Evolutionary conservation across 2,888 invertebrate genomes (phyloP), one percentile per base, ranked within the genome.

Genomic region (Drosophila subquinaria): DNA sequence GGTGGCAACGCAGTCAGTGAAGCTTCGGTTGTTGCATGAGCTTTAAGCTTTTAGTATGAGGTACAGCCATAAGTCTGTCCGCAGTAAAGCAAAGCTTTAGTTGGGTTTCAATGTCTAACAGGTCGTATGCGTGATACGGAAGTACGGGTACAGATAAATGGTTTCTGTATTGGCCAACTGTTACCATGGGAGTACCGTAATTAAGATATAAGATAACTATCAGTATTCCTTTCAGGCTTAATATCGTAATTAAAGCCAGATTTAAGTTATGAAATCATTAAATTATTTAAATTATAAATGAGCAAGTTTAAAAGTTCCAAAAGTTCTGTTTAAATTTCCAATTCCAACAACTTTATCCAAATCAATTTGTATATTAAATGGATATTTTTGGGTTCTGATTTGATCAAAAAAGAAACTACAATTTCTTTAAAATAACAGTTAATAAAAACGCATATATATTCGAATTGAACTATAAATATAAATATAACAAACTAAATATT

Each of bases 1-100:
- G 35, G 53, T 84, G 87, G 85, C 76, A 84, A 67, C 85, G 60
- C 66, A 43, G 30, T 9, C 0, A 45, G 5, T n/a, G n/a, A 2
- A 57, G 66, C 66, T 79, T 65, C 45, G 51, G 61, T 48, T 47
- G 9, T n/a, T 38, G 42, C 1, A 47, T 8, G 17, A 59, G 57
- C 61, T 62, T 20, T 57, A 68, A 53, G 27, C 43, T 5, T 3
- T n/a, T 9, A 9, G 2, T 6, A 13, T n/a, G 9, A n/a, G 17
- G 33, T 17, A 1, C 3, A 11, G 33, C 23, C 15, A 6, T 4
- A 3, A 50, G 30, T 4, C n/a, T 11, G 20, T 4, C 13, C 13
- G 23, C 45, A 23, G 13, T 23, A 45, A 6, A 8, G 3, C 4
- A 43, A 60, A 67, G 66, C 59, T 43, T 60, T 48, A 36, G 6